phyloP scores from a whole-genome alignment of 2,113 vertebrate species.

The Toxostoma redivivum region DNA sequence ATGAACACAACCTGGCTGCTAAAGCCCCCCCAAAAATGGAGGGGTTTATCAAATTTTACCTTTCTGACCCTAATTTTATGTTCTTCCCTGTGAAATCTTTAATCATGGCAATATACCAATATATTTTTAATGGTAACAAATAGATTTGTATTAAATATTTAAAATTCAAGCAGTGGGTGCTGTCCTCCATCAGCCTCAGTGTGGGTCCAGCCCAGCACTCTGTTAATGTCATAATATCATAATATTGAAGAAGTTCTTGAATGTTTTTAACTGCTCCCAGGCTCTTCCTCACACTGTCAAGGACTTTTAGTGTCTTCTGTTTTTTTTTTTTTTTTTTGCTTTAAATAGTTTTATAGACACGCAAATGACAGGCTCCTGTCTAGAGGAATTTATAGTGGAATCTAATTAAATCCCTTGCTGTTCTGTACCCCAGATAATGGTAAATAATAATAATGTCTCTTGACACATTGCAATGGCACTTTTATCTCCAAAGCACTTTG shows the following conservation, averaged over 20 bases:
- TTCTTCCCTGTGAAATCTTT: not conserved
- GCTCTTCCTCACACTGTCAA: not conserved
- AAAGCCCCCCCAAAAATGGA: not conserved
- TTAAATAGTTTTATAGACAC: not conserved
- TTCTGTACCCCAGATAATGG: not conserved
- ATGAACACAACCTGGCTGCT: not conserved
- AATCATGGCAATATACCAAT: rapidly evolving
- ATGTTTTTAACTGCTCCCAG: not conserved
- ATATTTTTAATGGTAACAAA: not conserved
- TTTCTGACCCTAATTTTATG: rapidly evolving
- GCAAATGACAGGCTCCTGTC: not conserved
- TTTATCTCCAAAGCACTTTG: not conserved
- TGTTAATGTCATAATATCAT: not conserved
- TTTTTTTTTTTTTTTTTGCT: not conserved
- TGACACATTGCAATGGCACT: not conserved
- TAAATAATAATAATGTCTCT: not conserved
- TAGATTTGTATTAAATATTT: not conserved
- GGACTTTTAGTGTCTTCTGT: not conserved
- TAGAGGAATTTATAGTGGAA: not conserved
- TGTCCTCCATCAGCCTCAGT: too few species aligned
- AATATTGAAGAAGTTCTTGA: not conserved
- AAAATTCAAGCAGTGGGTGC: rapidly evolving
- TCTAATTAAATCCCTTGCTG: not conserved
- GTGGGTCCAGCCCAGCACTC: not conserved
- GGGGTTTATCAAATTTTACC: not conserved